Conservation (phyloP, 2,797 vertebrate genomes). For the Acanthiza pusilla region DNA sequence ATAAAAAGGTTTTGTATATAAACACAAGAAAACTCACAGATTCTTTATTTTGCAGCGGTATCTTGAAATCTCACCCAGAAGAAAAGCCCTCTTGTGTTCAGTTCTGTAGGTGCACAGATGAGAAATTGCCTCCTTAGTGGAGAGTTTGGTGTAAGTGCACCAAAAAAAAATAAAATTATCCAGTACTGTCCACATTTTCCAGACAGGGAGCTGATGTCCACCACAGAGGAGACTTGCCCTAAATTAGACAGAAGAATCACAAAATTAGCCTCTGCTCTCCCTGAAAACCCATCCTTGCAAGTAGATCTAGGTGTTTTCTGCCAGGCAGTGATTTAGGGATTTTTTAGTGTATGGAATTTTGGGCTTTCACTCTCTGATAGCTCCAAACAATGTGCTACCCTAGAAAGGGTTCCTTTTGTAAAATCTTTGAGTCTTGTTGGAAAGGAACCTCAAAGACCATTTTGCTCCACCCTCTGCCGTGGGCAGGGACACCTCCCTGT, state of each 20-base stretch:
- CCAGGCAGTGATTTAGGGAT: background rate
- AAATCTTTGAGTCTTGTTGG: background rate
- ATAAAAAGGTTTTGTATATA: slow-evolving; percentile 23
- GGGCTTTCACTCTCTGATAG: background rate
- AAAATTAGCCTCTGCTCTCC: background rate
- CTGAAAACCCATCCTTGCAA: background rate
- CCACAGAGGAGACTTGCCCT: background rate
- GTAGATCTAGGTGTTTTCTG: background rate
- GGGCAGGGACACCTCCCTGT: background rate
- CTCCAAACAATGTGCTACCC: background rate
- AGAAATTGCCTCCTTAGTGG: background rate
- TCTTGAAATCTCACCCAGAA: background rate
- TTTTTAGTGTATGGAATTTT: background rate
- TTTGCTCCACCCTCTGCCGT: background rate
- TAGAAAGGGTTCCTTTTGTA: too few relatives aligned
- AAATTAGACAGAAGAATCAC: background rate
- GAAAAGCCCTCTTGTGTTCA: slow-evolving; percentile 47
- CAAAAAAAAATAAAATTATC: background rate
- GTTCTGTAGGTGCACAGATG: background rate
- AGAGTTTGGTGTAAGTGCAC: background rate
- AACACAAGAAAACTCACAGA: background rate
- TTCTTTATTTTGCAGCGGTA: background rate
- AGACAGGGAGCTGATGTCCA: background rate
- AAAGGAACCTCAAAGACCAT: background rate
- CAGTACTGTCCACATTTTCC: background rate